Evolutionary conservation across 2,113 vertebrate genomes (phyloP), one percentile per base, ranked within the genome.

Genomic region (Pyxicephalus adspersus): DNA sequence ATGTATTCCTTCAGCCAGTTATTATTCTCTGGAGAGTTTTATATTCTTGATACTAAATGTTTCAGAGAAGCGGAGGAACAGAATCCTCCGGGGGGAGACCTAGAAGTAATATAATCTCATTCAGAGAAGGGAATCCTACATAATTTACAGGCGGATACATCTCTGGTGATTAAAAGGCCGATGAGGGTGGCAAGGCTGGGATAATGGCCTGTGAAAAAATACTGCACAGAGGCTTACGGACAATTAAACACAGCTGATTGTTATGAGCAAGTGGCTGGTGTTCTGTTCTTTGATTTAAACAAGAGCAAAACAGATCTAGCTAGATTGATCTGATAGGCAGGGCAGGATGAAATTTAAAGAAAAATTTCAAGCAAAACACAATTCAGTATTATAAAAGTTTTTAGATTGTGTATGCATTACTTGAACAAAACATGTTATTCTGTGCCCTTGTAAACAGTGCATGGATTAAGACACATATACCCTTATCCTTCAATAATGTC

Each of bases 141-240:
- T 58, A 57, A 73, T 73, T 73, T 22, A 73, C 52, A 58, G 19
- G 26, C 70, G 22, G 70, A 57, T 73, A 22, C 52, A 73, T 73
- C 28, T 73, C 70, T 73, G 70, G 70, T 57, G 70, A 73, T 73
- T 73, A 34, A 57, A 73, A 73, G 70, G 70, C 70, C 20, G 52
- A 22, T 73, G 70, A 73, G 70, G 70, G 52, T 73, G 52, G 67
- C 50, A 18, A 70, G 8, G 28, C 70, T 16, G 70, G 29, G 70
- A 73, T 73, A 71, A 73, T 73, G 70, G 70, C 57, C 52, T 54
- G 70, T 73, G 52, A 73, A 73, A 45, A 54, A 28, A 58, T 22
- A 57, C 52, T 73, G 20, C 17, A 28, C 25, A 0, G 70, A 34
- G 52, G 70, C 26, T 57, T 73, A 58, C 28, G 28, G 70, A n/a